These are phyloP conservation scores for Oxygymnocypris stewartii DNA, from an alignment of 2,113 vertebrate genomes.

Conservation along the genomic window DNA sequence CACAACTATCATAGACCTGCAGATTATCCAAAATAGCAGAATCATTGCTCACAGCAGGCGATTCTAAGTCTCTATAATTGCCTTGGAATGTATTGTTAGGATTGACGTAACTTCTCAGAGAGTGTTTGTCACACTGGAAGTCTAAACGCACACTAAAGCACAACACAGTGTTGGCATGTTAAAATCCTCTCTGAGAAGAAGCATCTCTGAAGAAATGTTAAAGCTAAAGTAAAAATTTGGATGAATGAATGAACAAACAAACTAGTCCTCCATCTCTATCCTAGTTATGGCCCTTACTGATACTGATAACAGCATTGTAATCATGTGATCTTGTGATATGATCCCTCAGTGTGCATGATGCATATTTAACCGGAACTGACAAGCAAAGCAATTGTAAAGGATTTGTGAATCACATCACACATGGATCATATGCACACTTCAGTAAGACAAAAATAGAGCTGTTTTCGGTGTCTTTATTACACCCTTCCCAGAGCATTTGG, in stretches of 20 bases:
- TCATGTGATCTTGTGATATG: not conserved
- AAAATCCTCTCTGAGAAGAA: not conserved
- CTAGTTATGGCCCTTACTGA: not conserved
- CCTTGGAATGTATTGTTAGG: not conserved
- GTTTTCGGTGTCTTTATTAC: not conserved
- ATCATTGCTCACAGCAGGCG: not conserved
- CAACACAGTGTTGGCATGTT: not conserved
- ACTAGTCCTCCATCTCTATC: not conserved
- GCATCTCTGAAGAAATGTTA: not conserved
- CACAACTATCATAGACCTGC: not conserved
- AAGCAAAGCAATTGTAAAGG: conserved; percentile 1
- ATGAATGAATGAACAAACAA: not conserved
- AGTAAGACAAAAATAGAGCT: conserved; percentile 5
- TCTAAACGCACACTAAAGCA: not conserved
- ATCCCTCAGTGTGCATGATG: not conserved
- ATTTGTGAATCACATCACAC: conserved; percentile 6
- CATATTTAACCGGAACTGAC: conserved; percentile 28
- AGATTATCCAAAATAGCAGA: not conserved
- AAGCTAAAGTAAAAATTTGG: not conserved
- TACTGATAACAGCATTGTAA: not conserved
- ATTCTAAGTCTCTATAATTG: not conserved
- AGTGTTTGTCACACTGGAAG: not conserved
- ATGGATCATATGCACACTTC: conserved; percentile 5
- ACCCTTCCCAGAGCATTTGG: not conserved
- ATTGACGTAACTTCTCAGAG: not conserved